These are phyloP conservation scores for Ailurus styani DNA, from an alignment of 2,113 vertebrate species.

Conservation along the genomic window DNA sequence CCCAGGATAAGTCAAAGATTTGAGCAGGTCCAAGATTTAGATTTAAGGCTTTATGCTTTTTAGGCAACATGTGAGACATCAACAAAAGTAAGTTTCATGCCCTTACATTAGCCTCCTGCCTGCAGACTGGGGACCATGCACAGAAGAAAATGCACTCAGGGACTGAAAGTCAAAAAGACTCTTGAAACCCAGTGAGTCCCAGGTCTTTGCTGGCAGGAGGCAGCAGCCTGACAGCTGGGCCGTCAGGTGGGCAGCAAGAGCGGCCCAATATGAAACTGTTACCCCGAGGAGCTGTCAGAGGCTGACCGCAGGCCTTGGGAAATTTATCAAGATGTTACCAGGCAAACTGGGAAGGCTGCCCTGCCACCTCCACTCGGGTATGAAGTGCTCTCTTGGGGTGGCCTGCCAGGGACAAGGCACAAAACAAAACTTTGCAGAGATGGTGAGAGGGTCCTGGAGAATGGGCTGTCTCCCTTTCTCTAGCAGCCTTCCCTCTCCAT, in stretches of 20 bases:
- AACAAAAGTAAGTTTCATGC: background rate
- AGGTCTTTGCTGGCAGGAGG: slow-evolving; percentile 25
- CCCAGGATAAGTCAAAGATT: background rate
- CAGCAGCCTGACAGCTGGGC: background rate
- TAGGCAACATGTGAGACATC: background rate
- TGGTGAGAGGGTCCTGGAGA: background rate
- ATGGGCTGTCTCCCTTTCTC: background rate
- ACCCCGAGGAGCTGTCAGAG: slow-evolving; percentile 27
- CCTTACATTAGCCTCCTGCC: background rate
- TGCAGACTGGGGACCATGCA: background rate
- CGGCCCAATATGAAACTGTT: slow-evolving; percentile 28
- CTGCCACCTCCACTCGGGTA: fast-evolving
- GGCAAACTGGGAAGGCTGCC: background rate
- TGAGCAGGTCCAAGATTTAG: background rate
- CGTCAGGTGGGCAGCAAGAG: background rate
- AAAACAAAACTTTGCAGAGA: background rate
- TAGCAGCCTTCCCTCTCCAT: background rate
- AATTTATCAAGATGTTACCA: slow-evolving; percentile 33
- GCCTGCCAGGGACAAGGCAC: background rate
- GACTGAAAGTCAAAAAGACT: slow-evolving; percentile 49
- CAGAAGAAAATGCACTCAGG: background rate
- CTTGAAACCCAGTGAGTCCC: background rate
- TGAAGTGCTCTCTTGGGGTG: fast-evolving
- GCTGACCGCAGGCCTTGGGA: background rate
- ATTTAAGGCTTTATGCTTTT: slow-evolving; percentile 4